Conservation (phyloP, 2,797 vertebrate genomes). For the Columba guinea region DNA sequence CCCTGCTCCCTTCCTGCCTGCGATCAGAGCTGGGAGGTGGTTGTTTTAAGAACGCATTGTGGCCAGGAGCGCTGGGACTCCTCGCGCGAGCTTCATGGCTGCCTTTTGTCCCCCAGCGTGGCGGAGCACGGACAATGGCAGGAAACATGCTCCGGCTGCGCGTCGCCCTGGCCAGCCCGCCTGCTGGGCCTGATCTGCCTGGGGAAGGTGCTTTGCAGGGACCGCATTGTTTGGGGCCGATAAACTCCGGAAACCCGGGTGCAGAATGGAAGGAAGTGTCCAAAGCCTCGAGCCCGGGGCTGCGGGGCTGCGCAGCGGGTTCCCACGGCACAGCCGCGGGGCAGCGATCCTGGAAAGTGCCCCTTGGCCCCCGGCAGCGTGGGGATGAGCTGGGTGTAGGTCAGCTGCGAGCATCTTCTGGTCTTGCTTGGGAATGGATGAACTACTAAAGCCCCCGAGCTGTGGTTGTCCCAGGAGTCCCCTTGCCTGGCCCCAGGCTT, state of each 20-base stretch:
- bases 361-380: not conserved
- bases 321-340: conserved; percentile 70
- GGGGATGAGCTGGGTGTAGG: not conserved
- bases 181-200: conserved; percentile 20
- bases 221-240: conserved; percentile 72
- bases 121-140: conserved; percentile 62
- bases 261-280: conserved; percentile 77
- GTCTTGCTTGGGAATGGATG: accelerated
- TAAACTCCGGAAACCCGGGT: conserved; percentile 76
- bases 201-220: conserved; percentile 30
- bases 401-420: not conserved
- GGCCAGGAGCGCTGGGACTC: not conserved
- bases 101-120: conserved; percentile 43
- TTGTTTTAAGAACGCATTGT: not conserved
- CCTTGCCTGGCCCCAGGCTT: not conserved
- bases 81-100: not conserved
- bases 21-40: accelerated
- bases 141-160: conserved; percentile 61
- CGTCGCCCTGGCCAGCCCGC: conserved; percentile 37
- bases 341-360: not conserved
- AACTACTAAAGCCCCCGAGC: not conserved
- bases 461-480: accelerated
- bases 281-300: not conserved
- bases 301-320: not conserved
- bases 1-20: accelerated